A percentile compares a stretch with the other conserved stretches of the same genome.
phyloP scores from a whole-genome alignment of 2,113 vertebrate species.

The Thunnus thynnus region DNA sequence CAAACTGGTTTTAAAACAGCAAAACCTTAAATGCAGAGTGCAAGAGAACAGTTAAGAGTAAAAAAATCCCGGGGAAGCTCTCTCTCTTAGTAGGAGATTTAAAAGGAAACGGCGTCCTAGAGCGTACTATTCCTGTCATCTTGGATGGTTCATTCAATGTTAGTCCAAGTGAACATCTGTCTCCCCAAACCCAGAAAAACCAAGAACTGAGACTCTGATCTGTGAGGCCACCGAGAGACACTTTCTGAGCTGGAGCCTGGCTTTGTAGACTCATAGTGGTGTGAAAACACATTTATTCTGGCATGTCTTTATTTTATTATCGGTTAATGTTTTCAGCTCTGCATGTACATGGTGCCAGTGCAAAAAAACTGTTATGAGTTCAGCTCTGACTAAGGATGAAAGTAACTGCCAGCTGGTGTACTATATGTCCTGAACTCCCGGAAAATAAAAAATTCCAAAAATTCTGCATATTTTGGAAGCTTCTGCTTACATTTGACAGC shows the following conservation, averaged over 20 bases:
- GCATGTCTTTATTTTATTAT: constrained; percentile 28
- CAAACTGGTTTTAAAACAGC: constrained; percentile 17
- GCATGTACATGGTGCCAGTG: background rate
- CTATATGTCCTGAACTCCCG: constrained; percentile 41
- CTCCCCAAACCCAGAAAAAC: constrained; percentile 36
- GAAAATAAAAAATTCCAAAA: constrained; percentile 44
- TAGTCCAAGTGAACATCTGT: constrained; percentile 63
- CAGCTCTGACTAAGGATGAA: constrained; percentile 59
- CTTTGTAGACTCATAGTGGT: constrained; percentile 10
- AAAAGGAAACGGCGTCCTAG: constrained; percentile 1
- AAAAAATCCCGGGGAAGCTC: constrained; percentile 3
- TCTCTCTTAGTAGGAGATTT: constrained; percentile 20
- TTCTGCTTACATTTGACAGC: constrained; percentile 62
- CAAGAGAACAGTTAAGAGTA: constrained; percentile 1
- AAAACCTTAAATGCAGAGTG: constrained; percentile 23
- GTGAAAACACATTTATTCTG: background rate
- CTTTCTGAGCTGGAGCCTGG: constrained; percentile 10
- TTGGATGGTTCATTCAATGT: constrained; percentile 33
- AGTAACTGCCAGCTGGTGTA: constrained; percentile 54
- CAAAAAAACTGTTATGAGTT: constrained; percentile 27
- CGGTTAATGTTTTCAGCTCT: constrained; percentile 32
- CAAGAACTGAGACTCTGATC: constrained; percentile 37
- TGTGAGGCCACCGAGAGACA: constrained; percentile 24
- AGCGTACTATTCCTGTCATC: constrained; percentile 52
- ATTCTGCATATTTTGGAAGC: constrained; percentile 41